These are phyloP conservation scores for Eurytoma adleriae DNA, from an alignment of 2,888 invertebrate genomes.

Conservation along the genomic window DNA sequence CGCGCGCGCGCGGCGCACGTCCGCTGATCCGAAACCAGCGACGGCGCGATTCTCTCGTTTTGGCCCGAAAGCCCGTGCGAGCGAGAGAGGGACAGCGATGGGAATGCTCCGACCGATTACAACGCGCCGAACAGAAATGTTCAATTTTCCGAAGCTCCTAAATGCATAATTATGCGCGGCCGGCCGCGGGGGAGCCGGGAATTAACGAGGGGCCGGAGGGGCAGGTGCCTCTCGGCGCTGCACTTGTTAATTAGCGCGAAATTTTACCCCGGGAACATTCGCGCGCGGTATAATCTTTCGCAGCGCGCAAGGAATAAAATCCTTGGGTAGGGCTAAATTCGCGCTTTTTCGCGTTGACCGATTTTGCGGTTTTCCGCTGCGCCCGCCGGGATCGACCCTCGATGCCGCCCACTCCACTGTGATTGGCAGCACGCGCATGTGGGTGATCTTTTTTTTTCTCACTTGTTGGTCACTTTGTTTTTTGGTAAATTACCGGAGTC, in stretches of 20 bases:
- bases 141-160: slow-evolving; percentile 63
- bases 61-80: not conserved
- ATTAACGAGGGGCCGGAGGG: slow-evolving; percentile 4
- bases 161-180: slow-evolving; percentile 51
- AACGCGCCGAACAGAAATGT: slow-evolving; percentile 61
- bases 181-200: not conserved
- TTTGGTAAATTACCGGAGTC: too few relatives aligned
- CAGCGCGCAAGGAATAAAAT: not conserved
- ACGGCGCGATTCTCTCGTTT: slow-evolving; percentile 14
- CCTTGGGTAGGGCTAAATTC: too few relatives aligned
- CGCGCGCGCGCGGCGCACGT: slow-evolving; percentile 6
- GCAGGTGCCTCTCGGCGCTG: slow-evolving; percentile 20
- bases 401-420: not conserved
- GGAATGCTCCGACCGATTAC: slow-evolving; percentile 60
- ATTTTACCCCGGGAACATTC: slow-evolving; percentile 30
- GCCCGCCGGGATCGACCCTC: too few relatives aligned
- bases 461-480: not conserved
- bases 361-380: too few relatives aligned
- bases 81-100: not conserved
- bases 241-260: slow-evolving; percentile 47
- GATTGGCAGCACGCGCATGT: not conserved
- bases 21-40: slow-evolving; percentile 26
- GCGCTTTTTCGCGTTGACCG: too few relatives aligned
- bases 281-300: slow-evolving; percentile 29
- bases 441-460: not conserved